Evolutionary conservation across 1,140 invertebrate species (phyloP), one percentile per base, ranked within the genome.

Genomic region (Hormaphis cornu): DNA sequence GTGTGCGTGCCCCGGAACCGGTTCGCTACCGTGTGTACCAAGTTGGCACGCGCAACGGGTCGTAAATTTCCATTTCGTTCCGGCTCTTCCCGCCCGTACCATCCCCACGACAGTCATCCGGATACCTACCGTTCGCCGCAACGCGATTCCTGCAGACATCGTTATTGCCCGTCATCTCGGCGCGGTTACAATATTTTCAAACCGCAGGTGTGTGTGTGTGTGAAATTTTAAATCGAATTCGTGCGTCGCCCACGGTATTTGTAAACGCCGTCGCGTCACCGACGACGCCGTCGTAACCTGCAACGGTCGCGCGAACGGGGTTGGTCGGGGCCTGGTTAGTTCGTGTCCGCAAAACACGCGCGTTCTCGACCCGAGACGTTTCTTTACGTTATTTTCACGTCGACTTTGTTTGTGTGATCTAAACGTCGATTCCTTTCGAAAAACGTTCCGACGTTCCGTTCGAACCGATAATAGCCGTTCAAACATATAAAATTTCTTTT

Each of bases 1-100:
- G 58, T 40, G 58, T 20, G 58, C 58, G 26, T 24, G 24, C 42
- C 24, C 35, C 2, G 9, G 44, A 66, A 66, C 61, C 61, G 61
- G 61, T 66, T 44, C 24, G 61, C 61, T 66, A 66, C 61, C 61
- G 61, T 66, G 61, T 66, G n/a, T n/a, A n/a, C n/a, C n/a, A 66
- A 66, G 42, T 66, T 48, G 61, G 44, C 44, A 66, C 61, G 61
- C 61, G 61, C 61, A 48, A 16, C 44, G 61, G 61, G 61, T 46
- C 61, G 61, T 66, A 66, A 66, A 66, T 66, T 48, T 50, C 42
- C 35, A 7, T 40, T 40, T n/a, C n/a, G n/a, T n/a, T n/a, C n/a
- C n/a, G n/a, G n/a, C n/a, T n/a, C n/a, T n/a, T n/a, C n/a, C n/a
- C n/a, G n/a, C n/a, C 42, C 42, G n/a, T 46, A n/a, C 16, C 42